These are phyloP conservation scores for Bombus pyrosoma DNA, from an alignment of 1,140 invertebrate species.

Conservation along the genomic window DNA sequence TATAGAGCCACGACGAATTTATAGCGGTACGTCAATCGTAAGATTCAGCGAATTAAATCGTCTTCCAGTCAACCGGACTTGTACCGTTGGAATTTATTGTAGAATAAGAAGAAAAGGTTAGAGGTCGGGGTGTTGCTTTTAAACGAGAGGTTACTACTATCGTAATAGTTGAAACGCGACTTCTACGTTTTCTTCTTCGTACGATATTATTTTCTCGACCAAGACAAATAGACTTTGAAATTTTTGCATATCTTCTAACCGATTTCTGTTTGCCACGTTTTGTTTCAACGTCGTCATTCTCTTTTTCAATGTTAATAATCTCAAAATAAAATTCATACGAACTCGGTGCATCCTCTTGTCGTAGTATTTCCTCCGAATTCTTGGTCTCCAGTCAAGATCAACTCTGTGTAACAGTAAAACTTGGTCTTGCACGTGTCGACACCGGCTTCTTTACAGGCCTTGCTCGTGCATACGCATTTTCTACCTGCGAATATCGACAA, in stretches of 20 bases:
- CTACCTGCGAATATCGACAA: conserved; percentile 56
- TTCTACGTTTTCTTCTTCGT: too few relatives aligned
- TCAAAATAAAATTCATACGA: conserved; percentile 41
- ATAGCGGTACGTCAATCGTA: conserved; percentile 35
- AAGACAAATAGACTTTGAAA: not conserved
- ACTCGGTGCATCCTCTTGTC: conserved; percentile 74
- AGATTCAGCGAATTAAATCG: conserved; percentile 47
- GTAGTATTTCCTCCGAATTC: conserved; percentile 54
- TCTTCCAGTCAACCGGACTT: conserved; percentile 2
- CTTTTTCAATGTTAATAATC: not conserved
- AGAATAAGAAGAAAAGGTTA: conserved; percentile 35
- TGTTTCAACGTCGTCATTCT: not conserved
- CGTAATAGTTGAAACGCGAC: not conserved
- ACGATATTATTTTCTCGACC: not conserved
- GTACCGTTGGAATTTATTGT: conserved; percentile 40
- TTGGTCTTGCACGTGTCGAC: conserved; percentile 69
- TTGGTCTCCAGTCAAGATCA: conserved; percentile 53
- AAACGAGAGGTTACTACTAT: not conserved
- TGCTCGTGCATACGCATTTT: conserved; percentile 74
- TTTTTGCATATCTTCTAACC: not conserved
- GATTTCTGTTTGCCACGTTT: not conserved
- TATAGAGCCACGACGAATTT: conserved; percentile 46
- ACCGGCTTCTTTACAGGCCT: conserved; percentile 68
- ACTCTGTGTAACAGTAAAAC: conserved; percentile 73
- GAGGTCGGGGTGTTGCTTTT: conserved; percentile 25